phyloP scores from a whole-genome alignment of 1,140 invertebrate species.

The Cyphomyrmex costatus region DNA sequence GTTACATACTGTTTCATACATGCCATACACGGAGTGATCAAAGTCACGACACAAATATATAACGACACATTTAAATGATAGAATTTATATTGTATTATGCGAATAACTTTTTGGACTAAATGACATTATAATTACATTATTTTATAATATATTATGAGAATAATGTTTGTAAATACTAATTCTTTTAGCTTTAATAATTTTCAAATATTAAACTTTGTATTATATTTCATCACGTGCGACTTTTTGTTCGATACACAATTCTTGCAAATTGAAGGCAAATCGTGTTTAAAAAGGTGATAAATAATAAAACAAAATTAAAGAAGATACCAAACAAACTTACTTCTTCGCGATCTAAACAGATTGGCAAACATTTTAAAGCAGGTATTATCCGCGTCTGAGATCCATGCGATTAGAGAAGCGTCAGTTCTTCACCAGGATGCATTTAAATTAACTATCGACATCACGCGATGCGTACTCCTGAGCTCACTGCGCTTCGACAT shows the following conservation, averaged over 20 bases:
- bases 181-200: not conserved
- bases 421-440: conserved; percentile 3
- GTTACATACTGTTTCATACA: not conserved
- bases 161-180: not conserved
- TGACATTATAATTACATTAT: too few relatives aligned
- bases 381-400: not conserved
- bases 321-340: not conserved
- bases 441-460: conserved; percentile 13
- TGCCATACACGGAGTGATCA: not conserved
- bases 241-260: not conserved
- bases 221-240: not conserved
- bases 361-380: not conserved
- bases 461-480: not conserved
- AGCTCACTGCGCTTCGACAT: not conserved
- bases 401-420: not conserved
- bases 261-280: not conserved
- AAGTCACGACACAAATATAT: not conserved
- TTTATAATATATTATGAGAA: not conserved
- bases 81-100: not conserved
- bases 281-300: not conserved
- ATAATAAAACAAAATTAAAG: not conserved
- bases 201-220: not conserved
- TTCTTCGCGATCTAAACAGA: not conserved
- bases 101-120: not conserved
- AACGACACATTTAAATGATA: not conserved